Conservation (phyloP, 2,797 vertebrate species). For the Semaprochilodus insignis region DNA sequence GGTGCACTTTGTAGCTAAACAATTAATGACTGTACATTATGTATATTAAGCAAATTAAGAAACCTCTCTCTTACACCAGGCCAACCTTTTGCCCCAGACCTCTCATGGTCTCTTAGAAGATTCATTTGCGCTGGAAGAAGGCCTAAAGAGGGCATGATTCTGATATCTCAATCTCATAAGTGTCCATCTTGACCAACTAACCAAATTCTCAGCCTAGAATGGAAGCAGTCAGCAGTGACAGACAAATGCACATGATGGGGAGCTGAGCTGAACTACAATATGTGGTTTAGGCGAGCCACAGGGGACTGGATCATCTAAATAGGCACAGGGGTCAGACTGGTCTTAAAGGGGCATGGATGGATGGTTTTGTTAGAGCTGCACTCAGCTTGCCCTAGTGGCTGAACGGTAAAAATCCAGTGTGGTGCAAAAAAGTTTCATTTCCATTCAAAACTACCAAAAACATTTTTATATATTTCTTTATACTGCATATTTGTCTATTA, state of each 20-base stretch:
- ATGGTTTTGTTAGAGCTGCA: not conserved
- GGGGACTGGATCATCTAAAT: conserved; percentile 20
- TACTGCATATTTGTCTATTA: too few relatives aligned
- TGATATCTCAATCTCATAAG: too few relatives aligned
- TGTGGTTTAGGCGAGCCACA: conserved; percentile 9
- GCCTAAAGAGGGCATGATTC: conserved; percentile 7
- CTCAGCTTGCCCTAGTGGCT: not conserved
- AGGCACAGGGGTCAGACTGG: conserved; percentile 18
- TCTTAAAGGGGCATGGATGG: not conserved
- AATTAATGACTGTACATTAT: too few relatives aligned
- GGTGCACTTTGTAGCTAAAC: too few relatives aligned
- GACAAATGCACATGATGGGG: not conserved
- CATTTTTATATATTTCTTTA: too few relatives aligned
- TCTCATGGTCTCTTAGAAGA: conserved; percentile 7
- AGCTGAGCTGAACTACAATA: conserved; percentile 9
- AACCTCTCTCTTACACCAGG: conserved; percentile 8
- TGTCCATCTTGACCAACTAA: conserved; percentile 32
- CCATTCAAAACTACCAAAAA: not conserved
- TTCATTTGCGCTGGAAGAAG: conserved; percentile 31
- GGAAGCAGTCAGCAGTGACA: conserved; percentile 54
- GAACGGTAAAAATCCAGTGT: not conserved
- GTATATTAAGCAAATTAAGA: not conserved
- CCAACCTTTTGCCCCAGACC: not conserved
- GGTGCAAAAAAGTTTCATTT: not conserved
- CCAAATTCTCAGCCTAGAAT: conserved; percentile 44